A percentile compares a stretch with the other conserved stretches of the same genome.
These are phyloP conservation scores for Sarotherodon lohbergeri DNA, from an alignment of 2,113 vertebrate species.

Conservation along the genomic window DNA sequence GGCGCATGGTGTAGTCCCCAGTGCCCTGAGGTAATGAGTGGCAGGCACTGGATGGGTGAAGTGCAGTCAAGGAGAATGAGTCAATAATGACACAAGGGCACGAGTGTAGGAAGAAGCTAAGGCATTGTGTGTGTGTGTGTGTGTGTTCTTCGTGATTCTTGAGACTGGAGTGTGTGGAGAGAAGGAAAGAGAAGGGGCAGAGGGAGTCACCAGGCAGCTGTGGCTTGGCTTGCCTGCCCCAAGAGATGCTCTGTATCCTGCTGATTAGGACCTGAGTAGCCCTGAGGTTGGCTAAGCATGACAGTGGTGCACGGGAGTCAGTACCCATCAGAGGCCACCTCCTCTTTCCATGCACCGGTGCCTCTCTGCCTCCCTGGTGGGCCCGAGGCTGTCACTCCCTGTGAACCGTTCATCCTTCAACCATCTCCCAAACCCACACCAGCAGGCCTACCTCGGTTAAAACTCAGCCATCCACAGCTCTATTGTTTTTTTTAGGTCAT, in stretches of 20 bases:
- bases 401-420: conserved; percentile 63
- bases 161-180: not conserved
- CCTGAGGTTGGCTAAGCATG: conserved; percentile 48
- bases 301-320: conserved; percentile 6
- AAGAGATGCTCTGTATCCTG: conserved; percentile 69
- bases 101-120: conserved; percentile 44
- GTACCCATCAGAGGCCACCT: conserved; percentile 37
- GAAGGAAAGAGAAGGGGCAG: conserved; percentile 31
- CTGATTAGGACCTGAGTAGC: conserved; percentile 69
- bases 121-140: conserved; percentile 19
- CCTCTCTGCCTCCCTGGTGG: conserved; percentile 14
- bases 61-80: conserved; percentile 67
- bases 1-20: conserved; percentile 28
- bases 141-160: not conserved
- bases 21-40: conserved; percentile 58
- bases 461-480: conserved; percentile 25
- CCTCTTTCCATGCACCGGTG: conserved; percentile 39
- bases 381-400: conserved; percentile 54
- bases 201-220: conserved; percentile 66
- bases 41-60: conserved; percentile 54
- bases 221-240: conserved; percentile 35
- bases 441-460: conserved; percentile 12
- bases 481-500: conserved; percentile 54
- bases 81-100: conserved; percentile 58
- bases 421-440: conserved; percentile 47